Evolutionary conservation across 2,797 vertebrate genomes (phyloP).

Genomic region (Rhodeus uyekii): DNA sequence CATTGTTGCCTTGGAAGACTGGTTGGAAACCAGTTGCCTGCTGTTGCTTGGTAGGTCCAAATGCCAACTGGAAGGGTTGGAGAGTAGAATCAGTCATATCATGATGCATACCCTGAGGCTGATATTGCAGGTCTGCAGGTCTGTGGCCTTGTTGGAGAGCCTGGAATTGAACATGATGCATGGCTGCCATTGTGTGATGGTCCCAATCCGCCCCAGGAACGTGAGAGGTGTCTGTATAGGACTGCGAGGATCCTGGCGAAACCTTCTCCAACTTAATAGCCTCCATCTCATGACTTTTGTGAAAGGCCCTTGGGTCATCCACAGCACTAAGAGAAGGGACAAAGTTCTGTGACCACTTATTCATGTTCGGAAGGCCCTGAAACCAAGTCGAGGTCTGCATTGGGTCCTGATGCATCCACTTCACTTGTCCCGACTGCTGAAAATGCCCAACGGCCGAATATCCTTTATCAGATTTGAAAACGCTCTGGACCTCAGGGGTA

Average conservation of each 20-base stretch:
- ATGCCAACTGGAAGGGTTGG: constrained; percentile 94
- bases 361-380: constrained; percentile 69
- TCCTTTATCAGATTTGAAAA: constrained; percentile 83
- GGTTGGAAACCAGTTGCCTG: constrained; percentile 82
- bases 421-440: constrained; percentile 81
- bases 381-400: constrained; percentile 81
- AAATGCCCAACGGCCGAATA: constrained; percentile 79
- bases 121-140: constrained; percentile 78
- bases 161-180: constrained; percentile 75
- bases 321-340: constrained; percentile 77
- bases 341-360: constrained; percentile 82
- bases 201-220: constrained; percentile 77
- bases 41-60: constrained; percentile 88
- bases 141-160: constrained; percentile 80
- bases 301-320: constrained; percentile 67
- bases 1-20: constrained; percentile 83
- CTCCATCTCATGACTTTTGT: constrained; percentile 72
- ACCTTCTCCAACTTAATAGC: constrained; percentile 76
- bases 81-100: constrained; percentile 79
- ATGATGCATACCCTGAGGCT: constrained; percentile 68
- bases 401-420: constrained; percentile 84
- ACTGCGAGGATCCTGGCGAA: constrained; percentile 63
- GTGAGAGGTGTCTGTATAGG: constrained; percentile 72
- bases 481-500: constrained; percentile 56
- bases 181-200: constrained; percentile 62